Base-by-base conservation (phyloP, 2,113 vertebrate species). In the Chionis minor region DNA sequence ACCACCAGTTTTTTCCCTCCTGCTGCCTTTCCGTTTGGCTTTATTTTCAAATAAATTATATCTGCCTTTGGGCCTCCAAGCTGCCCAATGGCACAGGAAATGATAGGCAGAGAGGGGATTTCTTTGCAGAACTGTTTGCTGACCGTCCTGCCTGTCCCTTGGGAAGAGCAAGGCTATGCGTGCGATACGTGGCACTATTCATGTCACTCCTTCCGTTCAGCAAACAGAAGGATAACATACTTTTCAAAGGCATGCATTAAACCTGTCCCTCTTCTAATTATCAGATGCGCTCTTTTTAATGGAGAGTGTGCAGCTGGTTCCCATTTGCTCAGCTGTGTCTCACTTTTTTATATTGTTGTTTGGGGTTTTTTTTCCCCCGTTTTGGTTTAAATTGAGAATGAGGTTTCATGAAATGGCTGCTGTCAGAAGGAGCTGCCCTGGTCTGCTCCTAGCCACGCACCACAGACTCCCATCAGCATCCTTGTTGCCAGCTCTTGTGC, bases 111-210 rank as follows among this genome's bases (percentile, higher is more conserved):
- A 81, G 52, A 65, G 22, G 47, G n/a, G 33, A 54, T n/a, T 88
- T 90, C 66, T 52, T 49, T 51, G 38, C 78, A 74, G 21, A 93
- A 23, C 59, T 26, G 11, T 49, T 62, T 67, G 33, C 78, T 74
- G 65, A 21, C 21, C 10, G 51, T 86, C 24, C 67, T 54, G 38
- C 55, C 38, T 42, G 17, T 69, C 15, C 20, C n/a, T n/a, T 5
- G 22, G 38, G 63, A 59, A 87, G 40, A 71, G 38, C 78, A 83
- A 65, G 59, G 35, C 81, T 42, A 0, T 2, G 26, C 35, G 65
- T 24, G 52, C 16, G 11, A 23, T 32, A 58, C 0, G 0, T 45
- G 59, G 75, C 1, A 0, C 55, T 47, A 9, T 19, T 81, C 33
- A 5, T 5, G 6, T 58, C 23, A 2, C 55, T 83, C 67, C 40